These are phyloP conservation scores for Spinibarbus caldwelli DNA, from an alignment of 2,797 vertebrate species.

Conservation along the genomic window DNA sequence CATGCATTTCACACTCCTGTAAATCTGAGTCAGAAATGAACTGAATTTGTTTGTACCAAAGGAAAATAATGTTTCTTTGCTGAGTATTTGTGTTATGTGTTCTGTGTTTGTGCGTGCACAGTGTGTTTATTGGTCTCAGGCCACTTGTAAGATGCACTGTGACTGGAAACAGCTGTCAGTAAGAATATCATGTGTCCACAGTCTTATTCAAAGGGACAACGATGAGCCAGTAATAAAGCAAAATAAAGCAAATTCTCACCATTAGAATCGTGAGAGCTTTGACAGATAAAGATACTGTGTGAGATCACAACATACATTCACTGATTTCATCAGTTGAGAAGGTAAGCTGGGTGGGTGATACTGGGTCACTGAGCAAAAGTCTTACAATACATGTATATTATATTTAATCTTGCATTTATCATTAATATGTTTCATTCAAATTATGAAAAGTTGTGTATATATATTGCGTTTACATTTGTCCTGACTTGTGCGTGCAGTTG, in stretches of 20 bases:
- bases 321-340: constrained; percentile 14
- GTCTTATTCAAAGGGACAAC: not conserved
- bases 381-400: not conserved
- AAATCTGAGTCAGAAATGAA: constrained; percentile 6
- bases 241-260: not conserved
- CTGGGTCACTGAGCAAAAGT: too few relatives aligned
- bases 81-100: constrained; percentile 21
- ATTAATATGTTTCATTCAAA: not conserved
- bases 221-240: not conserved
- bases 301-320: not conserved
- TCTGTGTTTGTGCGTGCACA: constrained; percentile 12
- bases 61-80: constrained; percentile 10
- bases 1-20: not conserved
- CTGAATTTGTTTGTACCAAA: constrained; percentile 34
- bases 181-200: constrained; percentile 2
- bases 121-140: constrained; percentile 42
- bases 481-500: not conserved
- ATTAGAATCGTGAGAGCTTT: not conserved
- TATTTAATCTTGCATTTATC: not conserved
- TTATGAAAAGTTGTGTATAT: not conserved
- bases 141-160: constrained; percentile 35
- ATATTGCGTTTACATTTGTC: not conserved
- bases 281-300: not conserved
- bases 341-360: not conserved
- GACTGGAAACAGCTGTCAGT: constrained; percentile 45